Percentiles rank a stretch among this genome's conserved stretches.
phyloP scores from a whole-genome alignment of 2,797 vertebrate species.

The Sylvilagus floridanus region DNA sequence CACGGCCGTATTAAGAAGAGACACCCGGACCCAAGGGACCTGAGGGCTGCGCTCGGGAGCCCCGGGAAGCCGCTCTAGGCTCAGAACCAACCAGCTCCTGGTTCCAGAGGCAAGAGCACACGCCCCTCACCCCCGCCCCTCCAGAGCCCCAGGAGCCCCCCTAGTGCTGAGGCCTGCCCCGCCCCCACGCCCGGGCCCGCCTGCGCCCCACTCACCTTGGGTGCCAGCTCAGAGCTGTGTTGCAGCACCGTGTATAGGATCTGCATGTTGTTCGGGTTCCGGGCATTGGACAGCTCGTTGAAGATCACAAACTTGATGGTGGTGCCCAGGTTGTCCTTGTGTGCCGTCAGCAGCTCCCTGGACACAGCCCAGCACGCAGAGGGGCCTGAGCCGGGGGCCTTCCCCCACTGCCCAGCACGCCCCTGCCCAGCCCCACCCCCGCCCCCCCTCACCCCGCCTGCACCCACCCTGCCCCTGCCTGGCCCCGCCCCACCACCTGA shows the following conservation, averaged over 20 bases:
- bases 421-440: not conserved
- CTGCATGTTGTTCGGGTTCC: slow-evolving; percentile 99
- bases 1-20: accelerated
- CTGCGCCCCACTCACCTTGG: slow-evolving; percentile 90
- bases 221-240: slow-evolving; percentile 97
- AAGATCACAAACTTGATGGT: slow-evolving; percentile 99
- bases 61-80: not conserved
- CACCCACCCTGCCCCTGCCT: accelerated
- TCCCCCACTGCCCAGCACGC: not conserved
- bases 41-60: not conserved
- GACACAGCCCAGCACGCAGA: accelerated
- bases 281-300: slow-evolving; percentile 97
- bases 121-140: too few species aligned
- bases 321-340: slow-evolving; percentile 97
- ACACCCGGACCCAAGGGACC: not conserved
- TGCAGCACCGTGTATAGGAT: slow-evolving; percentile 96
- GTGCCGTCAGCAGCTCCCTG: slow-evolving; percentile 96
- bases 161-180: too few species aligned
- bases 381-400: accelerated
- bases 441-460: too few species aligned
- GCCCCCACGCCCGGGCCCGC: too few species aligned
- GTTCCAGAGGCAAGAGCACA: not conserved
- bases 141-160: not conserved
- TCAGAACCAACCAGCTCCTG: accelerated
- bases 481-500: slow-evolving; percentile 35